These are phyloP conservation scores for Ectropis crepuscularia DNA, from an alignment of 2,888 invertebrate species.

Conservation along the genomic window DNA sequence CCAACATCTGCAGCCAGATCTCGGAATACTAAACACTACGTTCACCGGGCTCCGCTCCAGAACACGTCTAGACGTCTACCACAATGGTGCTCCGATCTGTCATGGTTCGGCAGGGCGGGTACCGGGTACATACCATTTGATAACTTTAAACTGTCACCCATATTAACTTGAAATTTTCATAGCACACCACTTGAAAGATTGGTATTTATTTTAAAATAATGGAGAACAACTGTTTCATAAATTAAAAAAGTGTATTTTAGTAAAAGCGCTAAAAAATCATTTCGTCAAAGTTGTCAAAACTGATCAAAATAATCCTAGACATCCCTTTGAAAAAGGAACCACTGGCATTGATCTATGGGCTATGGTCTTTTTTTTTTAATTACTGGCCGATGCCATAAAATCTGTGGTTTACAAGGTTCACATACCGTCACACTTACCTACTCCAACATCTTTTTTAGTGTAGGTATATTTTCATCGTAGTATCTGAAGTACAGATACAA, in stretches of 20 bases:
- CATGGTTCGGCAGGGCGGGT: neutral
- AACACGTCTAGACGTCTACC: too few species aligned
- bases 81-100: too few species aligned
- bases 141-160: constrained; percentile 76
- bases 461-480: too few species aligned
- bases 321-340: constrained; percentile 64
- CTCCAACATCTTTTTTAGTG: too few species aligned
- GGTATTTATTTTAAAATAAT: constrained; percentile 66
- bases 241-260: constrained; percentile 70
- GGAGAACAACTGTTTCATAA: constrained; percentile 61
- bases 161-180: constrained; percentile 79
- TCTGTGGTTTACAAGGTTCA: too few species aligned
- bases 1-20: too few species aligned
- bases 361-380: constrained; percentile 23
- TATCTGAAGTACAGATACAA: too few species aligned
- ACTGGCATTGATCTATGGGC: constrained; percentile 70
- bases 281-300: constrained; percentile 79
- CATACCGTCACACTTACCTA: too few species aligned
- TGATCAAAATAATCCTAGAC: constrained; percentile 46
- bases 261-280: constrained; percentile 80
- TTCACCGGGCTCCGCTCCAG: too few species aligned
- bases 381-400: constrained; percentile 39
- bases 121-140: constrained; percentile 63
- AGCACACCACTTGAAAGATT: constrained; percentile 60
- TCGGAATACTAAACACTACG: too few species aligned